These are phyloP conservation scores for Embidobia sp. DNA, from an alignment of 2,888 invertebrate genomes.

Conservation along the genomic window DNA sequence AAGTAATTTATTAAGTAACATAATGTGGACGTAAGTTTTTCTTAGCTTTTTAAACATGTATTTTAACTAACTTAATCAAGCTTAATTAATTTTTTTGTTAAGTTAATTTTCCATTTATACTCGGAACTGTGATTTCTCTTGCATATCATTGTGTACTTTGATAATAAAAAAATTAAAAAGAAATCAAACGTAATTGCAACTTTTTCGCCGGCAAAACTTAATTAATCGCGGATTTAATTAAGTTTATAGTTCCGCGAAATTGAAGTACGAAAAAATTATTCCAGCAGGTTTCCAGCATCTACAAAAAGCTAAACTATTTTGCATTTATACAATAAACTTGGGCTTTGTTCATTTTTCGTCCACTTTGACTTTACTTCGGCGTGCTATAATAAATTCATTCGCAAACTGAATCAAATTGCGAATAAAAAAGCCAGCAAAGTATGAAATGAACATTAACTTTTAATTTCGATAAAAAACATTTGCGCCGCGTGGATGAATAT, in stretches of 20 bases:
- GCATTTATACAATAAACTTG: constrained; percentile 36
- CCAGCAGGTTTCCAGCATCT: constrained; percentile 18
- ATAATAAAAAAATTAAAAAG: not conserved
- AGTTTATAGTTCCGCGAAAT: constrained; percentile 13
- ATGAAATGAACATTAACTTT: constrained; percentile 18
- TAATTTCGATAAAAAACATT: constrained; percentile 25
- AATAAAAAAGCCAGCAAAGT: not conserved
- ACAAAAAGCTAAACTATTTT: constrained; percentile 27
- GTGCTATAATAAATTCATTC: constrained; percentile 23
- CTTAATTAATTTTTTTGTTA: too few species aligned
- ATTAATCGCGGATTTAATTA: constrained; percentile 29
- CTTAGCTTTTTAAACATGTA: too few species aligned
- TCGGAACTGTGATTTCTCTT: too few species aligned
- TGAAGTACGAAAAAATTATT: constrained; percentile 23
- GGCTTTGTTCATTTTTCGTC: constrained; percentile 27
- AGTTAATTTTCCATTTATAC: too few species aligned
- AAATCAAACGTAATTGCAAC: not conserved
- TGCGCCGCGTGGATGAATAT: not conserved
- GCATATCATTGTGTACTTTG: too few species aligned
- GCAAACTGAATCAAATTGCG: constrained; percentile 23
- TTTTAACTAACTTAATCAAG: too few species aligned
- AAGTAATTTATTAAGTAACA: too few species aligned
- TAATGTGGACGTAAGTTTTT: too few species aligned
- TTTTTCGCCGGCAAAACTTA: not conserved
- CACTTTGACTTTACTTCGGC: constrained; percentile 4